A percentile compares a stretch with the other conserved stretches of the same genome.
Evolutionary conservation across 2,888 invertebrate genomes (phyloP).

Genomic region (Paralinhomoeus sp.): DNA sequence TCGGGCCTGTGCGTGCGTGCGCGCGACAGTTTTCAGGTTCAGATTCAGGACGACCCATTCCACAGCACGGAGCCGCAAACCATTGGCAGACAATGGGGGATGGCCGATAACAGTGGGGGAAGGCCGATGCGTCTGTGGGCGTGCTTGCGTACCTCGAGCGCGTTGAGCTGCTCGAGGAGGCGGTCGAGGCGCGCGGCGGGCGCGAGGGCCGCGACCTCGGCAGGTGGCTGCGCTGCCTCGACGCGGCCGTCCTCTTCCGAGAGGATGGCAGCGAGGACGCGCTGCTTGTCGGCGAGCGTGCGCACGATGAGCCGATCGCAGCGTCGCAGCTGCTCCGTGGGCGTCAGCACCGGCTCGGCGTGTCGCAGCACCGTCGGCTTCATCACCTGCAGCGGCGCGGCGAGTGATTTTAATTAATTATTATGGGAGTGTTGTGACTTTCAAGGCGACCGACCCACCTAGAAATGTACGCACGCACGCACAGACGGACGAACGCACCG

Average conservation of each 20-base stretch:
- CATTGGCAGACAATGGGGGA: too few species aligned
- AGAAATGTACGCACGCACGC: too few species aligned
- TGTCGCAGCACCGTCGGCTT: constrained; percentile 16
- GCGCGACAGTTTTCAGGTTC: too few species aligned
- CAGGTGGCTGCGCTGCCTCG: constrained; percentile 11
- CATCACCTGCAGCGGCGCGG: too few species aligned
- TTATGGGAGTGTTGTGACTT: too few species aligned
- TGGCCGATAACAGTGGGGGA: too few species aligned
- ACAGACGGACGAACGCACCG: too few species aligned
- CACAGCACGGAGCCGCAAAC: too few species aligned
- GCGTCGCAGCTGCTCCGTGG: constrained; percentile 26
- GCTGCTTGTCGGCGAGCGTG: constrained; percentile 16
- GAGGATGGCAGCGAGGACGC: constrained; percentile 15
- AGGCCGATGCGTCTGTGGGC: neutral
- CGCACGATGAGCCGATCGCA: constrained; percentile 18
- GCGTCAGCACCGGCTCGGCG: constrained; percentile 27
- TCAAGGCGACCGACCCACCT: too few species aligned
- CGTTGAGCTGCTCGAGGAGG: neutral
- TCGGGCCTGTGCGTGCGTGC: too few species aligned
- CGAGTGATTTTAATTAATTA: too few species aligned
- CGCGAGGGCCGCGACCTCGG: constrained; percentile 6
- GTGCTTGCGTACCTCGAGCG: neutral
- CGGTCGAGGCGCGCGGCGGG: neutral
- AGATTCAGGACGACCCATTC: too few species aligned
- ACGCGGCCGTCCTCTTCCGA: neutral